Evolutionary conservation across 2,888 invertebrate genomes (phyloP).

Genomic region (Pseudoips prasinana): DNA sequence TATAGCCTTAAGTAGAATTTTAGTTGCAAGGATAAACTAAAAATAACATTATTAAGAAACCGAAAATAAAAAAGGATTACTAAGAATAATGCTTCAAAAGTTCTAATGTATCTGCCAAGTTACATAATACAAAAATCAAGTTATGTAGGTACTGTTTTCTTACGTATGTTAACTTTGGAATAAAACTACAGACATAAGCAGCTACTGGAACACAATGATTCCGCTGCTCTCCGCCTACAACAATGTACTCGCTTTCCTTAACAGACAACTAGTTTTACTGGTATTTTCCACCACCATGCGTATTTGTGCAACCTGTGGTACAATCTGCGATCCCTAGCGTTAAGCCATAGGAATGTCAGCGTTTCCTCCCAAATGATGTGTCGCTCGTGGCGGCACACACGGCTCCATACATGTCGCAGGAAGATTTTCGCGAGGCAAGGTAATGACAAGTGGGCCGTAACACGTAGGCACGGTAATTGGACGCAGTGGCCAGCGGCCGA

Average conservation of each 20-base stretch:
- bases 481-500: slow-evolving; percentile 69
- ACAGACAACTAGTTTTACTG: slow-evolving; percentile 1
- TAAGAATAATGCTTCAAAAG: no score
- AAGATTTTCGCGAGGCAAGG: slow-evolving; percentile 68
- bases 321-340: slow-evolving; percentile 13
- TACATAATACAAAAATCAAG: no score
- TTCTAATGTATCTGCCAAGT: no score
- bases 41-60: no score
- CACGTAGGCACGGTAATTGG: slow-evolving; percentile 79
- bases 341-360: slow-evolving; percentile 25
- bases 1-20: no score
- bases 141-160: no score
- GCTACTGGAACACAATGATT: no score
- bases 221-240: slow-evolving; percentile 1
- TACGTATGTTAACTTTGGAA: no score
- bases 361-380: slow-evolving; percentile 27
- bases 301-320: slow-evolving; percentile 4
- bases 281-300: slow-evolving; percentile 10
- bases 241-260: slow-evolving; percentile 5
- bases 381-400: slow-evolving; percentile 26
- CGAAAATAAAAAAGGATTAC: no score
- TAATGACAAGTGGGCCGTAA: slow-evolving; percentile 73
- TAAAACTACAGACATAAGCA: no score
- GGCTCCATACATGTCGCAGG: slow-evolving; percentile 54
- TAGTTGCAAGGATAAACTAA: no score